Evolutionary conservation across 1,140 invertebrate genomes (phyloP).

Genomic region (Drosophila gunungcola): DNA sequence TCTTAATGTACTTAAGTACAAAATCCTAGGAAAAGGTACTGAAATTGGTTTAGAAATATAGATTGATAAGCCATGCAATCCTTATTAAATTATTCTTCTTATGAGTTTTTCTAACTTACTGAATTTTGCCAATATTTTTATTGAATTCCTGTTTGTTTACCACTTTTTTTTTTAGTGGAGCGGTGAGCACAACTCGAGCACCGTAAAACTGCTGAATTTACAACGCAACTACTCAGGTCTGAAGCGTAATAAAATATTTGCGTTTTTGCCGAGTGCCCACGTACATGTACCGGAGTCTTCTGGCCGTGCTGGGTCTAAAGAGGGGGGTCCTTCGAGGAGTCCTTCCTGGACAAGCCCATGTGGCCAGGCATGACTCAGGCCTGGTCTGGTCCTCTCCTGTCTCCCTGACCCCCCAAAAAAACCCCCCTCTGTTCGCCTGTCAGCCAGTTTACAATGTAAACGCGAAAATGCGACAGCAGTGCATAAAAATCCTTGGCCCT

Average conservation of each 20-base stretch:
- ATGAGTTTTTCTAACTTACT: no score
- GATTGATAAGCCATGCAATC: no score
- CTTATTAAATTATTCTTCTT: no score
- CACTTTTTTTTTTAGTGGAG: neutral
- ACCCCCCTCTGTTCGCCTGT: constrained; percentile 38
- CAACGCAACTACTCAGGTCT: constrained; percentile 83
- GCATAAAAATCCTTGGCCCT: constrained; percentile 76
- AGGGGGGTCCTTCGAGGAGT: constrained; percentile 22
- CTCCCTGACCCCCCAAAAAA: neutral
- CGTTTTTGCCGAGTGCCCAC: constrained; percentile 71
- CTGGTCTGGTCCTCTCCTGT: constrained; percentile 13
- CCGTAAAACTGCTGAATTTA: constrained; percentile 84
- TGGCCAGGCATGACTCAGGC: constrained; percentile 69
- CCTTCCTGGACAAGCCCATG: constrained; percentile 60
- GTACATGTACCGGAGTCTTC: constrained; percentile 35
- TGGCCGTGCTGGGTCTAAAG: constrained; percentile 21
- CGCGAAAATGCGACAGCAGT: constrained; percentile 81
- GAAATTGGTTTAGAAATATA: no score
- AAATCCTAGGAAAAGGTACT: no score
- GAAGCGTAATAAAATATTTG: constrained; percentile 84
- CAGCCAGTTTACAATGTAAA: constrained; percentile 83
- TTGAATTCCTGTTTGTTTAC: neutral
- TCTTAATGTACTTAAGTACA: no score
- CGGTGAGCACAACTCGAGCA: constrained; percentile 65
- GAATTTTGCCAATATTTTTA: no score